These are phyloP conservation scores for Metridium senile DNA, from an alignment of 92 coral and sea anemone species.

Conservation along the genomic window DNA sequence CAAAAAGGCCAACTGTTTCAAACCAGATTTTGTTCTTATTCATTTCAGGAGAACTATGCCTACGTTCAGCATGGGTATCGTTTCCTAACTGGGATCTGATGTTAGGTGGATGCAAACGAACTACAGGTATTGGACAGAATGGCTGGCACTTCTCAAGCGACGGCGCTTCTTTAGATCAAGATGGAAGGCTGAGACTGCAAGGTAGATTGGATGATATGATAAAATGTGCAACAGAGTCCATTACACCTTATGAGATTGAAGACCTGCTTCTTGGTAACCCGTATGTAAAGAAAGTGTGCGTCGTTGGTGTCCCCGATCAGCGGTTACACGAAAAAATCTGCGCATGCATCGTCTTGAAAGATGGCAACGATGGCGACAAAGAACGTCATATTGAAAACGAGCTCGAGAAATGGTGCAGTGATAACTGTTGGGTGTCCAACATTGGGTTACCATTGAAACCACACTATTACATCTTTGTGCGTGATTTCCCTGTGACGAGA, in stretches of 20 bases:
- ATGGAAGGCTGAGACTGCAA: conserved; percentile 34
- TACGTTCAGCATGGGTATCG: conserved; percentile 6
- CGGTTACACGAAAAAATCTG: conserved; percentile 56
- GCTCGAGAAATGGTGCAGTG: conserved; percentile 37
- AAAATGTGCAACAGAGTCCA: conserved; percentile 42
- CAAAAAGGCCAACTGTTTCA: no score
- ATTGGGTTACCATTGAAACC: conserved; percentile 45
- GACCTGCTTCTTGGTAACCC: conserved; percentile 33
- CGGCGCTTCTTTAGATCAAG: conserved; percentile 32
- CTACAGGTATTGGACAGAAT: conserved; percentile 9
- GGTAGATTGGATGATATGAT: conserved; percentile 48
- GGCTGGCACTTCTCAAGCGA: conserved; percentile 52
- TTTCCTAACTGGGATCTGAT: conserved; percentile 12
- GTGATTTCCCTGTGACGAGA: conserved; percentile 28
- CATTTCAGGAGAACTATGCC: conserved; percentile 17
- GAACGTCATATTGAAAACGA: not conserved
- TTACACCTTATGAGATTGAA: conserved; percentile 44
- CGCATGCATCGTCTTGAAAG: conserved; percentile 52
- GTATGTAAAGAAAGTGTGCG: conserved; percentile 35
- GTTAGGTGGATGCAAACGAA: not conserved
- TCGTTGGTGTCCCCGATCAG: conserved; percentile 62
- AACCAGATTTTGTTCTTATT: not conserved
- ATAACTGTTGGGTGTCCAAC: conserved; percentile 24
- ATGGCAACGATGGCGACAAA: conserved; percentile 17
- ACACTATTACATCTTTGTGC: conserved; percentile 29